These are phyloP conservation scores for Telenomus remus DNA, from an alignment of 1,140 invertebrate species.

Conservation along the genomic window DNA sequence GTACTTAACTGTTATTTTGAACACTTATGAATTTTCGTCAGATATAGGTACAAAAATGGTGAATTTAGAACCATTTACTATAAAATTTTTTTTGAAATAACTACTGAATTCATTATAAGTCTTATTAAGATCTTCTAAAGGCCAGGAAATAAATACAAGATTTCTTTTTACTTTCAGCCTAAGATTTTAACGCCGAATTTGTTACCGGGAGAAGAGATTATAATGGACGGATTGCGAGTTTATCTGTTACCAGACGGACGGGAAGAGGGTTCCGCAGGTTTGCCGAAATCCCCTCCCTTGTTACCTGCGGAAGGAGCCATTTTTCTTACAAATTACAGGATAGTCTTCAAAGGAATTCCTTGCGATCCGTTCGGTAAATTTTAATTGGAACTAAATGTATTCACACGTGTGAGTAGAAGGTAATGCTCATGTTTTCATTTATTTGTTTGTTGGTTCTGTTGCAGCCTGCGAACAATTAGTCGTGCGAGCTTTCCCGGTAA, in stretches of 20 bases:
- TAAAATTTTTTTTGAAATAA: too few species aligned
- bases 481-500: constrained; percentile 91
- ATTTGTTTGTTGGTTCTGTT: constrained; percentile 18
- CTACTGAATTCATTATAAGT: too few species aligned
- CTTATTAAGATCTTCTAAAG: too few species aligned
- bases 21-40: too few species aligned
- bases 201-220: constrained; percentile 89
- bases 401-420: neutral
- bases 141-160: too few species aligned
- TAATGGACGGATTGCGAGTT: constrained; percentile 91
- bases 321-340: constrained; percentile 97
- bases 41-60: too few species aligned
- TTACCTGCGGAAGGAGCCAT: constrained; percentile 97
- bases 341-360: constrained; percentile 93
- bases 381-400: neutral
- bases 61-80: too few species aligned
- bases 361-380: constrained; percentile 91
- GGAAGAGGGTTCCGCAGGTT: constrained; percentile 84
- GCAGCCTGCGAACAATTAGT: constrained; percentile 90
- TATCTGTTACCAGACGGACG: constrained; percentile 94
- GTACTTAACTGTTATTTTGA: too few species aligned
- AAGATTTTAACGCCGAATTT: constrained; percentile 94
- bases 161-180: constrained; percentile 77
- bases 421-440: constrained; percentile 9
- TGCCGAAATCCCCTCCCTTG: constrained; percentile 84